These are phyloP conservation scores for Callosobruchus maculatus DNA, from an alignment of 2,888 invertebrate genomes.

Conservation along the genomic window DNA sequence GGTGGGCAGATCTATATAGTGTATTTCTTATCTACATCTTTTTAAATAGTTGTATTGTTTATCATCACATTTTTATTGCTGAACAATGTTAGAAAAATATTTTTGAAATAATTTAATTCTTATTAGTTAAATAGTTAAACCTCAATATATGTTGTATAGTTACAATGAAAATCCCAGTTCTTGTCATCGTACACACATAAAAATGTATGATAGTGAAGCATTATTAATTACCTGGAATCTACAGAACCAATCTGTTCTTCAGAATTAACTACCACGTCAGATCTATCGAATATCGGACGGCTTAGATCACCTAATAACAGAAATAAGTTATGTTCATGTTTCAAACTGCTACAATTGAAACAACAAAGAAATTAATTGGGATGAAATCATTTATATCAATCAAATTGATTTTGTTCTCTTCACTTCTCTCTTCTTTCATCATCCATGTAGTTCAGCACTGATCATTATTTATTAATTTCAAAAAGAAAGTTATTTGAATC, in stretches of 20 bases:
- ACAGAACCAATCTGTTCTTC: not conserved
- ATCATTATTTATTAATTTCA: not conserved
- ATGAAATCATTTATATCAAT: not conserved
- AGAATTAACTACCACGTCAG: not conserved
- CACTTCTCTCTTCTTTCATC: not conserved
- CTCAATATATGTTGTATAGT: not conserved
- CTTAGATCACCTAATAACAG: not conserved
- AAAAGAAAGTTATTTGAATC: no score
- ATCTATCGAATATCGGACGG: not conserved
- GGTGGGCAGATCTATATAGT: not conserved
- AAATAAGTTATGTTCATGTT: not conserved
- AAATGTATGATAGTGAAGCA: not conserved
- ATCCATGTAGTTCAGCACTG: not conserved
- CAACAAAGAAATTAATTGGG: not conserved
- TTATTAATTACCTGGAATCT: not conserved
- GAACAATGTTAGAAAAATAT: no score
- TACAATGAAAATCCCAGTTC: not conserved
- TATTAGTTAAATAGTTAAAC: no score
- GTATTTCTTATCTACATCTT: not conserved
- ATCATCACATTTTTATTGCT: no score
- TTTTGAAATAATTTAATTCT: no score
- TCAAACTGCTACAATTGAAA: not conserved
- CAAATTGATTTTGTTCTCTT: not conserved
- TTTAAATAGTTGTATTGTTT: no score
- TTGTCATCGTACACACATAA: not conserved